These are phyloP conservation scores for Odontamblyopus rebecca DNA, from an alignment of 2,797 vertebrate genomes.

Conservation along the genomic window DNA sequence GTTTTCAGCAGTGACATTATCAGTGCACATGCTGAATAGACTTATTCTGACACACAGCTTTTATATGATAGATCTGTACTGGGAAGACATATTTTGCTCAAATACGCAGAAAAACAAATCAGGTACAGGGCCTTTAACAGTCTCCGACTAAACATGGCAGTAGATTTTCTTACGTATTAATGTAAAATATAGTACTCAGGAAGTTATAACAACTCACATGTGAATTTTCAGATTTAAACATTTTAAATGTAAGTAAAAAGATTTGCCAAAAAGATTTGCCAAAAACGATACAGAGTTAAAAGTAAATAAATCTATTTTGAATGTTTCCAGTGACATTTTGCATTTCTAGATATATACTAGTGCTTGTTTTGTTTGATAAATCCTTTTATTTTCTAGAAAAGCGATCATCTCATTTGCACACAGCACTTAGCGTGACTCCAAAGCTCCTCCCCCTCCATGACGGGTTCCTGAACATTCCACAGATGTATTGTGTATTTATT, in stretches of 20 bases:
- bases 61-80: no score
- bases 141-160: background rate
- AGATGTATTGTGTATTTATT: constrained; percentile 41
- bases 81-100: no score
- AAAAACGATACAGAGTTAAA: background rate
- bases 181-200: background rate
- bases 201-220: background rate
- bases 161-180: background rate
- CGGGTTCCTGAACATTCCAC: constrained; percentile 29
- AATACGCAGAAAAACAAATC: no score
- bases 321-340: background rate
- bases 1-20: background rate
- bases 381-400: background rate
- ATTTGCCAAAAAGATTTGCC: background rate
- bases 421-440: background rate
- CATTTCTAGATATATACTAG: background rate
- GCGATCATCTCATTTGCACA: constrained; percentile 1
- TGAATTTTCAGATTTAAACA: background rate
- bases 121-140: no score
- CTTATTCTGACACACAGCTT: no score
- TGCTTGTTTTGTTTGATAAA: no score
- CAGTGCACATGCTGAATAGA: no score
- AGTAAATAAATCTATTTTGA: background rate
- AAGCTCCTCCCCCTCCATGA: background rate
- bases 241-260: no score